Base-by-base conservation (phyloP, 2,797 vertebrate genomes). In the Cynodonichthys magdalenae region DNA sequence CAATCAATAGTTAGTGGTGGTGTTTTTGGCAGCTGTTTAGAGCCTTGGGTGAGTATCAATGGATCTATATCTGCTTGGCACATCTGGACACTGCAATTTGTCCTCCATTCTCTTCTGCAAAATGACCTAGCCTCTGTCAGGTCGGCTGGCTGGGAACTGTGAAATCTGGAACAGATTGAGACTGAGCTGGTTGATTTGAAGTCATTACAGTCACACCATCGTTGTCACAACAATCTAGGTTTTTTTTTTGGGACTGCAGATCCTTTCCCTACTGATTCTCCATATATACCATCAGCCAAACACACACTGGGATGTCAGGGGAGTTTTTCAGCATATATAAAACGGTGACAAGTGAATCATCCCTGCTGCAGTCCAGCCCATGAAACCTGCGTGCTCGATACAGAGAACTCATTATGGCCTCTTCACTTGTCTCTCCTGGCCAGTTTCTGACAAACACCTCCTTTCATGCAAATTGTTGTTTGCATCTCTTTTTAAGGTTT, bases 51-150 rank as follows among this genome's bases (percentile, higher is more conserved):
- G 47, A 44, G 24, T 53, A 67, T 76, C 73, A 63, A 49, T 59
- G 49, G 64, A 71, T 66, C 41, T 53, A 49, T 53, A 77, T 76
- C 67, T 59, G 58, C 64, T 60, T 66, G 64, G 34, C 72, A 66
- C 62, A 74, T 74, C 78, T 69, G 46, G 61, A 54, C 49, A 24
- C 49, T 41, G n/a, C 56, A 53, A 50, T 63, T 69, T 11, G 41
- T 63, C 66, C 48, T 53, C 54, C 34, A 42, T 66, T 70, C 51
- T 64, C 51, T 42, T 56, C 44, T 67, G 54, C 39, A 59, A 57
- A 64, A 68, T 42, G 60, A 64, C 50, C n/a, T 49, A 12, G 45
- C 46, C 44, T 45, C 20, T 20, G 53, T 59, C 53, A 51, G 62
- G 45, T 53, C 63, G 45, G 48, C 58, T 31, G 39, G 51, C 58